Conservation (phyloP, 2,888 invertebrate species). For the Parnassius smintheus region DNA sequence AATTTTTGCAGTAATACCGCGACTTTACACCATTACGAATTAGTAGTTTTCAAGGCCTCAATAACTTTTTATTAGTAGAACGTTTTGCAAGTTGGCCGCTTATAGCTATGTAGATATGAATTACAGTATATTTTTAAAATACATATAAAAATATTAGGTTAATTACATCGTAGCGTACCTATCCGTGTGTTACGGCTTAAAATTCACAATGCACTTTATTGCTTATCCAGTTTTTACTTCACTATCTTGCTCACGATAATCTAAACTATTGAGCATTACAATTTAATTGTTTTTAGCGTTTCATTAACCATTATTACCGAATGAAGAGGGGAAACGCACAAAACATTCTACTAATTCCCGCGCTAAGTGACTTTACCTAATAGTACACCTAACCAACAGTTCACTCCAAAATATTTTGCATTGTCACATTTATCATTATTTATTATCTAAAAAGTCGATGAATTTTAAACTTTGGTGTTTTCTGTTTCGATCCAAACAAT, state of each 20-base stretch:
- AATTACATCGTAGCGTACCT: slow-evolving; percentile 59
- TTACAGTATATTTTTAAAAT: slow-evolving; percentile 77
- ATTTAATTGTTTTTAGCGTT: slow-evolving; percentile 56
- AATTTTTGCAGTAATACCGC: slow-evolving; percentile 7
- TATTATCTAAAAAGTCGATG: slow-evolving; percentile 81
- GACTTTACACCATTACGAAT: slow-evolving; percentile 5
- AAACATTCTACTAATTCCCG: slow-evolving; percentile 68
- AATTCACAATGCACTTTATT: slow-evolving; percentile 70
- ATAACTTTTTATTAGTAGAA: slow-evolving; percentile 57
- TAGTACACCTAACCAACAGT: slow-evolving; percentile 59
- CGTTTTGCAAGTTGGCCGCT: slow-evolving; percentile 67
- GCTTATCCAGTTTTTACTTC: slow-evolving; percentile 59
- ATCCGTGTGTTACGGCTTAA: slow-evolving; percentile 58
- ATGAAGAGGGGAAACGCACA: slow-evolving; percentile 58
- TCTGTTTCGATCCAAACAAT: slow-evolving; percentile 64
- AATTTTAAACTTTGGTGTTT: slow-evolving; percentile 78
- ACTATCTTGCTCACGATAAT: slow-evolving; percentile 44
- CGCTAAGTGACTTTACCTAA: slow-evolving; percentile 54
- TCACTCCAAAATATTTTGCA: slow-evolving; percentile 71
- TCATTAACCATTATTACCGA: slow-evolving; percentile 59
- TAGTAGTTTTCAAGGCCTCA: slow-evolving; percentile 40
- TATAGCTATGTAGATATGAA: slow-evolving; percentile 78
- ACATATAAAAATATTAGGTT: slow-evolving; percentile 80
- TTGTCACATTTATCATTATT: slow-evolving; percentile 65
- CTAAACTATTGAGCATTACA: slow-evolving; percentile 77